These are phyloP conservation scores for Lytechinus variegatus DNA, from an alignment of 35 echinoderm and acorn worm species.

Conservation along the genomic window DNA sequence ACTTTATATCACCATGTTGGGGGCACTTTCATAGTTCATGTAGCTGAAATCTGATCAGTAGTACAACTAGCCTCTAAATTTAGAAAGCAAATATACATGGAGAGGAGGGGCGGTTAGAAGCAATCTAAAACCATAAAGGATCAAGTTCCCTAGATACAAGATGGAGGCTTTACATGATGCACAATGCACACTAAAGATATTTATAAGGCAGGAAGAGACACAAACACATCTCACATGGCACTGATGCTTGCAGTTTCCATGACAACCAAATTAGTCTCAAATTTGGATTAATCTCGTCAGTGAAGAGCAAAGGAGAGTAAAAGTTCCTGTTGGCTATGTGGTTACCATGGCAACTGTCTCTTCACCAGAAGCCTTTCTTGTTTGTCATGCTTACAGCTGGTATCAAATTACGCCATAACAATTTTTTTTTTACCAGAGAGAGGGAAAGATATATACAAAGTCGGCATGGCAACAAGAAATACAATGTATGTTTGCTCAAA, in stretches of 20 bases:
- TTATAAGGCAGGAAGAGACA: neutral
- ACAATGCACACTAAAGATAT: neutral
- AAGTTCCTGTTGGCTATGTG: slow-evolving; percentile 34
- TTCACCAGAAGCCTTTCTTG: neutral
- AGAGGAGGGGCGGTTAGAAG: neutral
- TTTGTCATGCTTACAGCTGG: slow-evolving; percentile 24
- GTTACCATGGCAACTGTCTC: slow-evolving; percentile 27
- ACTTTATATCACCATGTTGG: neutral
- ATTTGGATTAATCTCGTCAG: slow-evolving; percentile 33
- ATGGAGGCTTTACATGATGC: neutral
- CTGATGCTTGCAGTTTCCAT: neutral
- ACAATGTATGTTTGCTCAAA: slow-evolving; percentile 26
- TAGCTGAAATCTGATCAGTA: neutral
- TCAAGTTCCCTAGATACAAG: neutral
- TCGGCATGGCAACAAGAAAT: slow-evolving; percentile 26
- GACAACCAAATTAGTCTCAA: slow-evolving; percentile 4
- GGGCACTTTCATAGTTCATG: neutral
- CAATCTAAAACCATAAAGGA: neutral
- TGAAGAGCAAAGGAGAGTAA: slow-evolving; percentile 16
- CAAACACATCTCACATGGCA: neutral
- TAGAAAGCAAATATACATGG: neutral
- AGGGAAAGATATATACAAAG: neutral
- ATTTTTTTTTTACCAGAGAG: neutral
- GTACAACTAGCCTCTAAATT: neutral
- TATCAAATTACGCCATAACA: slow-evolving; percentile 8